Evolutionary conservation across 2,113 vertebrate genomes (phyloP), one percentile per base, ranked within the genome.

Genomic region (Sceloporus tristichus): DNA sequence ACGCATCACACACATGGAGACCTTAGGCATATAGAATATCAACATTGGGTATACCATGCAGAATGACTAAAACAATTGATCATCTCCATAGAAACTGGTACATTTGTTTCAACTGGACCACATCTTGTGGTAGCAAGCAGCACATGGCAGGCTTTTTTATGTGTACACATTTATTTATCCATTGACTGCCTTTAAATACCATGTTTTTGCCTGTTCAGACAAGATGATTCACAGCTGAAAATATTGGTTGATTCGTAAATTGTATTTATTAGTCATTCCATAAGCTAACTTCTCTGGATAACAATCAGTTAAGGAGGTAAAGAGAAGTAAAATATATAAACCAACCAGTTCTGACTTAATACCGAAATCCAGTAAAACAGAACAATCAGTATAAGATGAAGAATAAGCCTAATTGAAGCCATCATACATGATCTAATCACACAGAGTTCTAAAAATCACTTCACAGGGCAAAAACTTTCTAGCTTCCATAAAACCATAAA

Each of bases 311-410:
- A 82, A 70, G 23, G 38, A 82, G n/a, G 70, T 48, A n/a, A 48
- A 82, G 42, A 66, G 25, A 70, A 70, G 18, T 82, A 42, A 68
- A 66, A 70, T 42, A 82, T 82, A 42, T 68, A 68, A 82, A 82
- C 40, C 65, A 70, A 82, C 19, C 62, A 48, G 40, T 27, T 53
- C 42, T 70, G 7, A n/a, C 71, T 34, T 38, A 16, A 5, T 21
- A 68, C 62, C 9, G 25, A 82, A n/a, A 42, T 21, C 81, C 40
- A 68, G 70, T 25, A 53, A 70, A 42, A 75, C 25, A 70, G 29
- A 48, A 29, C 65, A 68, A 53, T 25, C 8, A 70, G 16, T 48
- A 18, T 0, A 1, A 1, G 29, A 48, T 70, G 23, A 82, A 29
- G 38, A 68, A 23, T 68, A 42, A 82, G 65, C 23, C 68, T 27